Percentiles rank a stretch among this genome's conserved stretches.
Evolutionary conservation across 2,113 vertebrate genomes (phyloP).

Genomic region (Passer domesticus): DNA sequence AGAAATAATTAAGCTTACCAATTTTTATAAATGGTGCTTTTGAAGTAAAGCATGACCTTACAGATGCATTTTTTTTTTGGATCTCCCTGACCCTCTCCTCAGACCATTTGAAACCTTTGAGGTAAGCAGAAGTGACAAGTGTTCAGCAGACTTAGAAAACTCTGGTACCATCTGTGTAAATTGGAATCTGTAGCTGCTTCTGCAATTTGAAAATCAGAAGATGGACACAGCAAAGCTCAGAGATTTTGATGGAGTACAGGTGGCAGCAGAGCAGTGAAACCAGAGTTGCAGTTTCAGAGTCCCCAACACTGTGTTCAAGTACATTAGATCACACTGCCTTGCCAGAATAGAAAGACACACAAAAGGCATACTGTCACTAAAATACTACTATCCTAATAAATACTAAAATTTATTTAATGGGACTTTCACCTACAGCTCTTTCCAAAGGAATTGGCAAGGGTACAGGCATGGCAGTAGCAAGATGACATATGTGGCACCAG

Average conservation of each 20-base stretch:
- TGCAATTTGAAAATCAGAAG: neutral
- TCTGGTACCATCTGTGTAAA: neutral
- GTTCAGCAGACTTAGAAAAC: neutral
- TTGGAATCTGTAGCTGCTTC: neutral
- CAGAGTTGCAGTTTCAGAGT: neutral
- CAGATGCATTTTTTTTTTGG: neutral
- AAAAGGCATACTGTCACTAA: neutral
- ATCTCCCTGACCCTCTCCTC: neutral
- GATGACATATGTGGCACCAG: neutral
- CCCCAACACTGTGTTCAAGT: neutral
- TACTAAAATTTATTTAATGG: neutral
- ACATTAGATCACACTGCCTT: neutral
- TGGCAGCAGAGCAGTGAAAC: neutral
- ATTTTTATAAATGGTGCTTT: neutral
- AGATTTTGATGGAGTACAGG: neutral
- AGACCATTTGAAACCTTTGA: neutral
- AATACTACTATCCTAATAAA: neutral
- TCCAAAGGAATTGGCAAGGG: neutral
- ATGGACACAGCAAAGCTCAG: neutral
- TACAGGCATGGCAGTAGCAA: neutral
- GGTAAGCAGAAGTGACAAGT: neutral
- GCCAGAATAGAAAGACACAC: neutral
- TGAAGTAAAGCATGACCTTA: neutral
- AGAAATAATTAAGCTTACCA: neutral
- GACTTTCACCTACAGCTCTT: neutral